Percentiles rank a stretch among this genome's conserved stretches.
Conservation (phyloP, 2,797 vertebrate species). For the Channallabes apus region DNA sequence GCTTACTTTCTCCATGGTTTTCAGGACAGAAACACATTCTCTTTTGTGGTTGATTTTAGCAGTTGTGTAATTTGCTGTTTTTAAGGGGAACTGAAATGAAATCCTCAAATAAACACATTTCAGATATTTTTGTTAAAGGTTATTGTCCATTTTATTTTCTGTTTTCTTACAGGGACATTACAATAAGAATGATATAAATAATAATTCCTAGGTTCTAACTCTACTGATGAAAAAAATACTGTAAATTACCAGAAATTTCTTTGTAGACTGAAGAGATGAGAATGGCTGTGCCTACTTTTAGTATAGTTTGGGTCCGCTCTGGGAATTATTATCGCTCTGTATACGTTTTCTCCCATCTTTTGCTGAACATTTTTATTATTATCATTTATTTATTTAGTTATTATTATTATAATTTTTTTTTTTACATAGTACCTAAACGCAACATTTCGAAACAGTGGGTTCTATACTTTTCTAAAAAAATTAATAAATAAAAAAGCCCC, state of each 20-base stretch:
- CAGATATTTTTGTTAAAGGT: background rate
- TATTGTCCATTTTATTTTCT: background rate
- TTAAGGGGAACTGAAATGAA: background rate
- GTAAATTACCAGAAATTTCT: background rate
- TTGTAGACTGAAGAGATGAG: background rate
- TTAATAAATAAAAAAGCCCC: background rate
- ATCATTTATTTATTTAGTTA: no score
- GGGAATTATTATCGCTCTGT: conserved; percentile 8
- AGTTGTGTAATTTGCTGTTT: background rate
- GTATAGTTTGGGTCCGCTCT: background rate
- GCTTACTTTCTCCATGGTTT: background rate
- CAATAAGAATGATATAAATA: background rate
- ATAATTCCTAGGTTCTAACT: background rate
- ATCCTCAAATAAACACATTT: background rate
- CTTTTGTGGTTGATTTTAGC: background rate
- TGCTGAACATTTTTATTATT: background rate
- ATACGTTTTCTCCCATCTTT: background rate
- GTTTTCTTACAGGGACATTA: background rate
- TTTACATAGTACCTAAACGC: background rate
- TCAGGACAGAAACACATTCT: background rate
- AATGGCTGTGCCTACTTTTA: conserved; percentile 13
- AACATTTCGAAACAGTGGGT: background rate
- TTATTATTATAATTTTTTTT: background rate
- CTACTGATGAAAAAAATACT: background rate
- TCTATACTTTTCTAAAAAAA: background rate